Percentiles rank a stretch among this genome's conserved stretches.
These are phyloP conservation scores for Anastrepha ludens DNA, from an alignment of 1,140 invertebrate genomes.

Conservation along the genomic window DNA sequence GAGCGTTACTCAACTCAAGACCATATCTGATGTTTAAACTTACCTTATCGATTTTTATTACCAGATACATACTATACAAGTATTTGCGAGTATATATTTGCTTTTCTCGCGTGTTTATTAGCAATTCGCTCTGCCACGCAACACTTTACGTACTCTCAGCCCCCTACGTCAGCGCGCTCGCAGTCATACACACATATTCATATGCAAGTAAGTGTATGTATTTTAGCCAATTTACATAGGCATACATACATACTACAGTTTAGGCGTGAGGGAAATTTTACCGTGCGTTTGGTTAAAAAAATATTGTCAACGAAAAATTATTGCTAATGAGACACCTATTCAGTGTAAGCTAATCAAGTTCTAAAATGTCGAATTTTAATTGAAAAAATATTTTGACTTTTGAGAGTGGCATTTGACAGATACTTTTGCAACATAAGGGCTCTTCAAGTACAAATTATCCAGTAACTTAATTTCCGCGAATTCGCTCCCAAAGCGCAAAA, in stretches of 20 bases:
- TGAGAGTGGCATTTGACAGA: neutral
- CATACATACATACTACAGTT: neutral
- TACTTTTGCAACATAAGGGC: neutral
- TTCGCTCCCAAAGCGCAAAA: too few species aligned
- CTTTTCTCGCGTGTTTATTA: slow-evolving; percentile 35
- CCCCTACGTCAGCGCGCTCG: neutral
- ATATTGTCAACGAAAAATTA: neutral
- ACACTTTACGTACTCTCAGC: slow-evolving; percentile 31
- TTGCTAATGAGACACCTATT: neutral
- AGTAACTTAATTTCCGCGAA: too few species aligned
- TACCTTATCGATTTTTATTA: slow-evolving; percentile 49
- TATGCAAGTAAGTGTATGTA: neutral
- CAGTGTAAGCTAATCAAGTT: neutral
- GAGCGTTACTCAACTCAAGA: neutral
- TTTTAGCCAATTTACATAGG: slow-evolving; percentile 26
- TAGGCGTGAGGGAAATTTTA: neutral
- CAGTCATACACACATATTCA: neutral
- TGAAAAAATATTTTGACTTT: neutral
- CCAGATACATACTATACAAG: slow-evolving; percentile 3
- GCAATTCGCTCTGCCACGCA: slow-evolving; percentile 34
- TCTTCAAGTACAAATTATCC: too few species aligned
- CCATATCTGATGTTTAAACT: slow-evolving; percentile 36
- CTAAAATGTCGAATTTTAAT: neutral
- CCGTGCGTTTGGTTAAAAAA: neutral
- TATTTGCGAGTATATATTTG: neutral